Evolutionary conservation across 2,888 invertebrate genomes (phyloP).

Genomic region (Meteorus colon): DNA sequence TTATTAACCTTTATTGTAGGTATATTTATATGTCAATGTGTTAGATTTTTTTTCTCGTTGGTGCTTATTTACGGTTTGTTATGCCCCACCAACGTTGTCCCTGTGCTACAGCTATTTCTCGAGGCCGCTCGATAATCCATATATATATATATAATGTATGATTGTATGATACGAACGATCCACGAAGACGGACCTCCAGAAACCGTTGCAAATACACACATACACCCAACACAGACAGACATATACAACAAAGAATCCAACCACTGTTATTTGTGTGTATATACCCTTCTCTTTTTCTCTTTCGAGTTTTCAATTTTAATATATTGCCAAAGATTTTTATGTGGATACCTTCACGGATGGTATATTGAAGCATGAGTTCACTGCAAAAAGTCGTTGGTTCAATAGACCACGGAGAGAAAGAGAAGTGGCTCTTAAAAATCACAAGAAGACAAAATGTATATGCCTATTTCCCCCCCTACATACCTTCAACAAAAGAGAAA

Average conservation of each 20-base stretch:
- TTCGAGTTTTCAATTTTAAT: not conserved
- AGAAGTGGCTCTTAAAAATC: not conserved
- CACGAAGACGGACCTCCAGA: not conserved
- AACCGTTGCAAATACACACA: constrained; percentile 27
- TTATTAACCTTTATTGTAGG: not conserved
- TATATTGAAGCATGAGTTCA: not conserved
- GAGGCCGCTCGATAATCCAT: constrained; percentile 43
- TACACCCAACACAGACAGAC: not conserved
- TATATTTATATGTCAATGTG: not conserved
- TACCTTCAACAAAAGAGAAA: not conserved
- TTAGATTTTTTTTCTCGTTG: not conserved
- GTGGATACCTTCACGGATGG: not conserved
- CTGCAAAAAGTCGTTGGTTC: not conserved
- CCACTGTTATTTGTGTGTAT: not conserved
- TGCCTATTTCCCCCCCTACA: not conserved
- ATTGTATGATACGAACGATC: not conserved
- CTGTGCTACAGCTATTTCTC: constrained; percentile 10
- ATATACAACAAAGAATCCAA: not conserved
- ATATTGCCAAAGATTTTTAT: not conserved
- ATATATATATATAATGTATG: not conserved
- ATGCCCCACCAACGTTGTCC: not conserved
- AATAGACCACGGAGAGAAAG: not conserved
- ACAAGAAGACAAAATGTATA: not conserved
- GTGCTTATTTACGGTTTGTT: not conserved
- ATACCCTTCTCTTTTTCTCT: not conserved